These are phyloP conservation scores for Spodoptera frugiperda DNA, from an alignment of 1,140 invertebrate species.

Conservation along the genomic window DNA sequence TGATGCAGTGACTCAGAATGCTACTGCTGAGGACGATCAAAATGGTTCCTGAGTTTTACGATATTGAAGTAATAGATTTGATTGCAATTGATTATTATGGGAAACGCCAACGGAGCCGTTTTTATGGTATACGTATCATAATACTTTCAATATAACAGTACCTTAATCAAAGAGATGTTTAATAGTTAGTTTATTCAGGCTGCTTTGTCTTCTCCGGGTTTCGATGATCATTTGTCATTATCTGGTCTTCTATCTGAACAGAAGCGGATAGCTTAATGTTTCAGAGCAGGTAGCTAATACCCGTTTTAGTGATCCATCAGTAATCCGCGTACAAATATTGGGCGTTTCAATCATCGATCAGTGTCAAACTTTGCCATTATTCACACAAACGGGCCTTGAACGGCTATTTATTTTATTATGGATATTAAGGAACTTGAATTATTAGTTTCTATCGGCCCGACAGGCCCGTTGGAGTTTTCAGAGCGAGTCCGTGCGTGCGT, in stretches of 20 bases:
- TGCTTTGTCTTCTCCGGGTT: too few species aligned
- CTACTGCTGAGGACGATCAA: not conserved
- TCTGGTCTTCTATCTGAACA: not conserved
- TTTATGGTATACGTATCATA: too few species aligned
- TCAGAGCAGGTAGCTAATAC: constrained; percentile 40
- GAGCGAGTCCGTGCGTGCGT: not conserved
- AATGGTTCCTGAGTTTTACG: too few species aligned
- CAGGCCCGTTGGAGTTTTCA: not conserved
- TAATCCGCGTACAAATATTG: constrained; percentile 44
- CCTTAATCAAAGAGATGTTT: too few species aligned
- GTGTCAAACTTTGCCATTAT: constrained; percentile 54
- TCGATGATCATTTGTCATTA: too few species aligned
- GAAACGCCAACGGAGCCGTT: too few species aligned
- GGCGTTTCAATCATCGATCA: constrained; percentile 53
- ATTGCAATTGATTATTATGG: too few species aligned
- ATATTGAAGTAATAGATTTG: too few species aligned
- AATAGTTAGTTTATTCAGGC: too few species aligned
- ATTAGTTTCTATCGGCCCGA: constrained; percentile 20
- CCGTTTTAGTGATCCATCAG: constrained; percentile 38
- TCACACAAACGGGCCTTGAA: constrained; percentile 37
- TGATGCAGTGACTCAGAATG: not conserved
- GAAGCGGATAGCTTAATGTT: constrained; percentile 17
- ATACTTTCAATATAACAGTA: too few species aligned
- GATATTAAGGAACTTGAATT: constrained; percentile 37
- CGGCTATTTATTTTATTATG: constrained; percentile 44